Conservation (phyloP, 2,888 invertebrate species). For the Anodontia alba region DNA sequence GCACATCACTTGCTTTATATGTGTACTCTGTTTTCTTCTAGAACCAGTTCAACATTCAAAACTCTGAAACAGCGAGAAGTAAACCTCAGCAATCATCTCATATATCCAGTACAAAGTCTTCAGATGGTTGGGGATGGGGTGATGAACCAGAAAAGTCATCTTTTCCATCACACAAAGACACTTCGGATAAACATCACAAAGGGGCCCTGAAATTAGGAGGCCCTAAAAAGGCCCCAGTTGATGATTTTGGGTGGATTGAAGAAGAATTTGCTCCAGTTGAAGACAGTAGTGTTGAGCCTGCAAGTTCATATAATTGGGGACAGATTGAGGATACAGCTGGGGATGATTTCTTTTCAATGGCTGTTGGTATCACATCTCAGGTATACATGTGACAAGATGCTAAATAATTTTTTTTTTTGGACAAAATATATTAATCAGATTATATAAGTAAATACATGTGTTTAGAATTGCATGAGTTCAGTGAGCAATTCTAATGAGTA, state of each 20-base stretch:
- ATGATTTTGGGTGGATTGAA: constrained; percentile 64
- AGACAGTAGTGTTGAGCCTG: constrained; percentile 68
- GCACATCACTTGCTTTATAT: too few relatives aligned
- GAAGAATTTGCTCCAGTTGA: constrained; percentile 72
- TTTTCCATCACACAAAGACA: neutral
- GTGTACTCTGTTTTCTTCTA: neutral
- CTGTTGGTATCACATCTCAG: constrained; percentile 20
- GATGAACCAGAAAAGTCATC: neutral
- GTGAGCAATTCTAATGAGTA: too few relatives aligned
- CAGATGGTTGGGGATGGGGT: constrained; percentile 54
- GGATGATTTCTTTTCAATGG: constrained; percentile 77
- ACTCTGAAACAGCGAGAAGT: neutral
- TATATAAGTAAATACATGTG: neutral
- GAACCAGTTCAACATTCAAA: neutral
- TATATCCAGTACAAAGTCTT: constrained; percentile 25
- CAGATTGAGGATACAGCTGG: constrained; percentile 36
- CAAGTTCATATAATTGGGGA: constrained; percentile 82
- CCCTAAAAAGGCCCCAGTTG: constrained; percentile 42
- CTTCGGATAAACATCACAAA: constrained; percentile 35
- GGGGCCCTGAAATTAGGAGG: constrained; percentile 60
- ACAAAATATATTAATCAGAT: neutral
- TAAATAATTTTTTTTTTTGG: neutral
- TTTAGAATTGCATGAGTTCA: neutral
- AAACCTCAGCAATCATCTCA: constrained; percentile 4
- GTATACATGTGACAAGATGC: constrained; percentile 24